Evolutionary conservation across 1,140 invertebrate species (phyloP).

Genomic region (Heliconius hewitsoni): DNA sequence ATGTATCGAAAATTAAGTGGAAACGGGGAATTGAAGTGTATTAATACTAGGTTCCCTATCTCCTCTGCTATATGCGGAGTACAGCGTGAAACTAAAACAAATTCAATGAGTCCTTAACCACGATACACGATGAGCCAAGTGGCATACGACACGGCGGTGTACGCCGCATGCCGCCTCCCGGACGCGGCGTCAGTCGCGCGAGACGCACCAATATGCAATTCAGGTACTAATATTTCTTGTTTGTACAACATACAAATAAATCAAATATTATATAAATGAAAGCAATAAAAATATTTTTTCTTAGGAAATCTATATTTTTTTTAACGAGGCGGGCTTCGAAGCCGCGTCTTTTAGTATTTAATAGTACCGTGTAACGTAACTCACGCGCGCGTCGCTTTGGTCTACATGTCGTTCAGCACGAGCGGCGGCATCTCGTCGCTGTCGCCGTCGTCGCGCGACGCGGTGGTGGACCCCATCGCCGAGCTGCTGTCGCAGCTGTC

Average conservation of each 20-base stretch:
- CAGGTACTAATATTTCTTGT: constrained; percentile 78
- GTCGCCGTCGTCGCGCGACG: constrained; percentile 93
- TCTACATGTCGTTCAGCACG: constrained; percentile 50
- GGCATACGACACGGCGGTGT: constrained; percentile 90
- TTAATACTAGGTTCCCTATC: too few relatives aligned
- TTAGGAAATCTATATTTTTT: too few relatives aligned
- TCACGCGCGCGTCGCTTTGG: constrained; percentile 18
- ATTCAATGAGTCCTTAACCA: constrained; percentile 80
- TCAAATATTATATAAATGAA: too few relatives aligned
- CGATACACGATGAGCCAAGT: constrained; percentile 89
- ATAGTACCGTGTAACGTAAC: neutral
- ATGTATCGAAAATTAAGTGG: too few relatives aligned
- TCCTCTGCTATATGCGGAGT: too few relatives aligned
- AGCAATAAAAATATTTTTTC: too few relatives aligned
- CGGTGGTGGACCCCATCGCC: constrained; percentile 95
- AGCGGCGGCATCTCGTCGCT: constrained; percentile 89
- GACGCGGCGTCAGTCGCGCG: constrained; percentile 88
- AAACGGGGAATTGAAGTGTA: too few relatives aligned
- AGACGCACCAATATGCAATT: constrained; percentile 95
- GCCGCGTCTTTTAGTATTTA: too few relatives aligned
- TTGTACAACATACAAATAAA: neutral
- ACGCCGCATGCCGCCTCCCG: constrained; percentile 92
- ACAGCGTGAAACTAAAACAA: too few relatives aligned
- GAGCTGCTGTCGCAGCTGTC: constrained; percentile 96
- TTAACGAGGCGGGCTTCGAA: too few relatives aligned